These are phyloP conservation scores for Tilapia sparmanii DNA, from an alignment of 2,113 vertebrate species.

Conservation along the genomic window DNA sequence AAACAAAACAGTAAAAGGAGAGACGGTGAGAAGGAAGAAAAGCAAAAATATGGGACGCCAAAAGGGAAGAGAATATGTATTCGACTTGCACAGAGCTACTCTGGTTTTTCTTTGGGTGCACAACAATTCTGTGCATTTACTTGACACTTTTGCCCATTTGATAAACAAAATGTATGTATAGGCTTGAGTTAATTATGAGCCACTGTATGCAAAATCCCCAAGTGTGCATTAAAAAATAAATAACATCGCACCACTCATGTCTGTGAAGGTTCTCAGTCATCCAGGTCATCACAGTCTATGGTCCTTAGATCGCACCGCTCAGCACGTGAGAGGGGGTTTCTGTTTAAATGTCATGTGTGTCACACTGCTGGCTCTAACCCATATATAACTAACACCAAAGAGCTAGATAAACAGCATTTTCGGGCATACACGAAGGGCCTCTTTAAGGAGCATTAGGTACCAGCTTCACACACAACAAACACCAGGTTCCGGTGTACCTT, in stretches of 20 bases:
- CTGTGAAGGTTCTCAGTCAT: not conserved
- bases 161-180: not conserved
- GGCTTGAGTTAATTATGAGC: not conserved
- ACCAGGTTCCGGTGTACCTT: not conserved
- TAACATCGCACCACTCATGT: fast-evolving
- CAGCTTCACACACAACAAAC: not conserved
- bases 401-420: not conserved
- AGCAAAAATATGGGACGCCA: too few species aligned
- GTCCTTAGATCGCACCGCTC: not conserved
- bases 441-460: fast-evolving
- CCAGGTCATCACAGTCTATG: fast-evolving
- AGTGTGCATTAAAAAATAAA: not conserved
- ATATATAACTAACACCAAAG: not conserved
- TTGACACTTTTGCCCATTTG: not conserved
- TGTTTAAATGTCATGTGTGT: not conserved
- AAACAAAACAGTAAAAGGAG: fast-evolving
- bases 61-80: fast-evolving
- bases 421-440: not conserved
- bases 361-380: not conserved
- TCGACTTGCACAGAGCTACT: not conserved
- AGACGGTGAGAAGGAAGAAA: fast-evolving
- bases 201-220: not conserved
- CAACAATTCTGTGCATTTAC: not conserved
- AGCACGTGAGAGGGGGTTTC: fast-evolving
- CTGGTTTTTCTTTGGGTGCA: not conserved